Evolutionary conservation across 1,140 invertebrate genomes (phyloP), one percentile per base, ranked within the genome.

Genomic region (Zaprionus africanus): DNA sequence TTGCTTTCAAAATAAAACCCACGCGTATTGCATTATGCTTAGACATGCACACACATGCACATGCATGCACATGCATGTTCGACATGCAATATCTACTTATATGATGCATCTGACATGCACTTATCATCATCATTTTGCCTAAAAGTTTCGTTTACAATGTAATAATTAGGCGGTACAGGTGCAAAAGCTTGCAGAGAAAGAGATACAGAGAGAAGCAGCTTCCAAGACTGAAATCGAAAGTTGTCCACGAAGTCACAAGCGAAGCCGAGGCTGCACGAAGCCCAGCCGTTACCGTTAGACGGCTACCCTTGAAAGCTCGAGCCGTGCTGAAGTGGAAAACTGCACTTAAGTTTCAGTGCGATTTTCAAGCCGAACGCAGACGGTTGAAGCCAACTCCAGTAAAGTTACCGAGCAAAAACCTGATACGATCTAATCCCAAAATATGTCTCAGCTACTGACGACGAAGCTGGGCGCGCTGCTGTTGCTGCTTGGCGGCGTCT

Each of bases 251-350:
- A 46, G n/a, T 17, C n/a, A 17, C 4, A 58, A 2, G 31, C 58
- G 60, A 76, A 69, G 19, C 7, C 46, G 34, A 34, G 22, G 46
- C 38, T 28, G 7, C n/a, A n/a, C 17, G 17, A 51, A 51, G 31
- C 28, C 28, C 54, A 61, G 17, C 15, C 66, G 19, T 63, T 62
- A 77, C 69, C 75, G 69, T 73, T 73, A 75, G 66, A 62, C 19
- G 26, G 61, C 56, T 87, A 88, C 85, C 84, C 84, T 88, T 88
- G 85, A 88, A 88, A 88, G 84, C 84, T 86, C 63, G 53, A 24
- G 34, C 6, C 38, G 36, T 71, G 69, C 26, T 51, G 53, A 53
- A 53, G 66, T 73, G 59, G 81, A 64, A 82, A 90, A 85, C 70
- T 82, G 76, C 79, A 90, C 62, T 74, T 90, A 71, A 87, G 81